Evolutionary conservation across 2,797 vertebrate genomes (phyloP).

Genomic region (Margarornis squamiger): DNA sequence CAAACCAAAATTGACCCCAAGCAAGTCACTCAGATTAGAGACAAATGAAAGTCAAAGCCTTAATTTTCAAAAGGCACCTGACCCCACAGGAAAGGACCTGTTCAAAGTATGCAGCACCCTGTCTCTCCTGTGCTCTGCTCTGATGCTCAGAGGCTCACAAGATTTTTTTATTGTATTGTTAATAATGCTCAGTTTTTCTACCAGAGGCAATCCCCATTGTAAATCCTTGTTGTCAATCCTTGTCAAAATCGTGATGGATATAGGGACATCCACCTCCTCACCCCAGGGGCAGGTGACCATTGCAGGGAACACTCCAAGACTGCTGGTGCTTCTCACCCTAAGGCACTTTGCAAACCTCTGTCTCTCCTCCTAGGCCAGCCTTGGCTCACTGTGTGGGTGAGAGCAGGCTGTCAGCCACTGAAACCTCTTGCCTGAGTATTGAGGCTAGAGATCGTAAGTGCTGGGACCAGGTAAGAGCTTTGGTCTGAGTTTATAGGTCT

Average conservation of each 20-base stretch:
- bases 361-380: not conserved
- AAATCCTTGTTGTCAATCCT: not conserved
- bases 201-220: not conserved
- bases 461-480: not conserved
- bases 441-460: not conserved
- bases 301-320: not conserved
- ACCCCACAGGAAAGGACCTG: not conserved
- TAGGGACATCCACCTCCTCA: not conserved
- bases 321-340: not conserved
- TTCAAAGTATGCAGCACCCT: not conserved
- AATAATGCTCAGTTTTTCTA: not conserved
- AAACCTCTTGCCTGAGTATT: not conserved
- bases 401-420: not conserved
- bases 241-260: not conserved
- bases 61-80: not conserved
- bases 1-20: not conserved
- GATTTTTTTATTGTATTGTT: not conserved
- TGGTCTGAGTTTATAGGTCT: not conserved
- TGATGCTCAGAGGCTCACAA: not conserved
- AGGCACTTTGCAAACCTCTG: not conserved
- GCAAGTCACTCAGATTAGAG: not conserved
- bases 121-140: not conserved
- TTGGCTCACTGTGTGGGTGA: not conserved
- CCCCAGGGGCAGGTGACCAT: accelerated
- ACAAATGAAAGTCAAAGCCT: not conserved